These are phyloP conservation scores for Aphodius sticticus DNA, from an alignment of 2,888 invertebrate species.

Conservation along the genomic window DNA sequence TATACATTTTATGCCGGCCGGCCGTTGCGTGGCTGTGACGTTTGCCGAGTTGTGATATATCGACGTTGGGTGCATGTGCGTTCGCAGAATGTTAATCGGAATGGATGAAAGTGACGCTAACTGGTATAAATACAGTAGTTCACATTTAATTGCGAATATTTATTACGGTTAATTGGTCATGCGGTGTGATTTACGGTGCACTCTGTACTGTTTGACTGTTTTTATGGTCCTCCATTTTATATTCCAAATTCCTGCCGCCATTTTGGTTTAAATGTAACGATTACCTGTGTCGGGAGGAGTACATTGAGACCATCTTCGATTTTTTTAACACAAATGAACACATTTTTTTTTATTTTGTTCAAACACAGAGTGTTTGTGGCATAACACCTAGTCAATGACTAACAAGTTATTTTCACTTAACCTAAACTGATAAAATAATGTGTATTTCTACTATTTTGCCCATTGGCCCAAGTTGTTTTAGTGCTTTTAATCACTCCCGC, in stretches of 20 bases:
- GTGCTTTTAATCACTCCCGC: too few species aligned
- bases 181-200: background rate
- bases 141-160: background rate
- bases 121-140: background rate
- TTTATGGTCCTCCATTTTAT: background rate
- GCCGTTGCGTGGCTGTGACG: background rate
- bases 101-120: conserved; percentile 4
- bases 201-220: background rate
- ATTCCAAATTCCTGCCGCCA: background rate
- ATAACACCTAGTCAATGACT: too few species aligned
- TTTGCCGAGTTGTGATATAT: background rate
- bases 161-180: background rate
- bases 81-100: conserved; percentile 4
- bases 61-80: background rate
- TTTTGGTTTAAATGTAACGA: too few species aligned
- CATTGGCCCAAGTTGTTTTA: too few species aligned
- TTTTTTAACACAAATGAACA: too few species aligned
- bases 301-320: too few species aligned
- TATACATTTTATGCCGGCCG: background rate
- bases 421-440: too few species aligned
- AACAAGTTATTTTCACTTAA: too few species aligned
- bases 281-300: too few species aligned
- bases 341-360: too few species aligned
- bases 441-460: too few species aligned
- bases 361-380: too few species aligned